A percentile compares a stretch with the other conserved stretches of the same genome.
These are phyloP conservation scores for Ephestia elutella DNA, from an alignment of 1,140 invertebrate species.

Conservation along the genomic window DNA sequence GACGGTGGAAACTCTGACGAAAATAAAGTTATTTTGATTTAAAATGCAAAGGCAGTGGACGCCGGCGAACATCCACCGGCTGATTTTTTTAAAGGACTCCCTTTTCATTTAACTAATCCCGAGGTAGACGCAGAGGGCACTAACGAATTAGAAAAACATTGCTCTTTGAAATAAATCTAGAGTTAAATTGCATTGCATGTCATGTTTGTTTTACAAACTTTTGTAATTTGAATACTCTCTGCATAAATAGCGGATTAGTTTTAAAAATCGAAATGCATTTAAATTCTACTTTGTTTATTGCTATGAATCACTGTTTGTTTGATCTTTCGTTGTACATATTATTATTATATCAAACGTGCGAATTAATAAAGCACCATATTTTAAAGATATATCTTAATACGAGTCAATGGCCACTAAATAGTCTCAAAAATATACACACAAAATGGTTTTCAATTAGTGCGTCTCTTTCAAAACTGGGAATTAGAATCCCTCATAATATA, in stretches of 20 bases:
- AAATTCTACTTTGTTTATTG: background rate
- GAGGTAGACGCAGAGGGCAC: constrained; percentile 32
- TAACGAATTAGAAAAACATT: constrained; percentile 39
- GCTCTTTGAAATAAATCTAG: constrained; percentile 6
- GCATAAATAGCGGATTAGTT: background rate
- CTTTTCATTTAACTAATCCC: constrained; percentile 59
- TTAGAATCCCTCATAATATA: background rate
- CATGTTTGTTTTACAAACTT: background rate
- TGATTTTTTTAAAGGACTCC: constrained; percentile 41
- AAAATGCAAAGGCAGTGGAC: constrained; percentile 53
- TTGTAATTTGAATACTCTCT: background rate
- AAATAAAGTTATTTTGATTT: constrained; percentile 70
- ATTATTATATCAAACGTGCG: no score
- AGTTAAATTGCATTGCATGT: constrained; percentile 8
- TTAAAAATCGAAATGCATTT: background rate
- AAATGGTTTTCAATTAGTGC: no score
- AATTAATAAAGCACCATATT: no score
- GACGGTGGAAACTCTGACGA: constrained; percentile 51
- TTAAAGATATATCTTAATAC: no score
- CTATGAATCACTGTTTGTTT: no score
- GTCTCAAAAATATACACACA: no score
- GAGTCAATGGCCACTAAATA: no score
- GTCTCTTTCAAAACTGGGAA: no score
- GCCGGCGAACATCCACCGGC: constrained; percentile 26
- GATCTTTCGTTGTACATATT: no score